phyloP scores from a whole-genome alignment of 2,797 vertebrate species.

The Periophthalmus magnuspinnatus region DNA sequence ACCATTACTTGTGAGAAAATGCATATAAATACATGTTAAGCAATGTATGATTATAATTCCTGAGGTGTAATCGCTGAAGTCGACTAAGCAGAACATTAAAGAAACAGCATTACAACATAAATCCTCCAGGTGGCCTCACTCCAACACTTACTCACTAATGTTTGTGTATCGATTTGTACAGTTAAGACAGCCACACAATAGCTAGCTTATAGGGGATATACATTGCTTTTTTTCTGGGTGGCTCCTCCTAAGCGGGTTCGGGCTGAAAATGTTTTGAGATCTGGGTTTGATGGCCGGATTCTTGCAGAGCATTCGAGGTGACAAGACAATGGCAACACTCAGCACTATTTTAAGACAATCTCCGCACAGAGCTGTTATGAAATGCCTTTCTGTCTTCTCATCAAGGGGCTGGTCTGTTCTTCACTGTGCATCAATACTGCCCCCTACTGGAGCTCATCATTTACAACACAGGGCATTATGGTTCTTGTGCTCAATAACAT shows the following conservation, averaged over 20 bases:
- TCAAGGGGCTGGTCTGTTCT: not conserved
- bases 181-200: conserved; percentile 41
- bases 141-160: conserved; percentile 35
- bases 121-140: conserved; percentile 30
- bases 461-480: not conserved
- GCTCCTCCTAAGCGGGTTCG: conserved; percentile 21
- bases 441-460: conserved; percentile 42
- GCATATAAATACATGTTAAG: not conserved
- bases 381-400: conserved; percentile 40
- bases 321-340: conserved; percentile 64
- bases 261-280: conserved; percentile 29
- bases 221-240: conserved; percentile 30
- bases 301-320: conserved; percentile 39
- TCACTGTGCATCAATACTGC: conserved; percentile 46
- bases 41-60: not conserved
- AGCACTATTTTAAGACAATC: conserved; percentile 65
- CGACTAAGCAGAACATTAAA: conserved; percentile 25
- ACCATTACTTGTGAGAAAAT: not conserved
- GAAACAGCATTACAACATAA: not conserved
- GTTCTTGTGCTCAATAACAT: conserved; percentile 1
- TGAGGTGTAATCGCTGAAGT: not conserved
- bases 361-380: conserved; percentile 43
- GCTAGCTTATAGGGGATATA: conserved; percentile 10
- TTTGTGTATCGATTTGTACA: conserved; percentile 32
- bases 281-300: conserved; percentile 44